Evolutionary conservation across 2,888 invertebrate genomes (phyloP), one percentile per base, ranked within the genome.

Genomic region (Limenitis camilla): DNA sequence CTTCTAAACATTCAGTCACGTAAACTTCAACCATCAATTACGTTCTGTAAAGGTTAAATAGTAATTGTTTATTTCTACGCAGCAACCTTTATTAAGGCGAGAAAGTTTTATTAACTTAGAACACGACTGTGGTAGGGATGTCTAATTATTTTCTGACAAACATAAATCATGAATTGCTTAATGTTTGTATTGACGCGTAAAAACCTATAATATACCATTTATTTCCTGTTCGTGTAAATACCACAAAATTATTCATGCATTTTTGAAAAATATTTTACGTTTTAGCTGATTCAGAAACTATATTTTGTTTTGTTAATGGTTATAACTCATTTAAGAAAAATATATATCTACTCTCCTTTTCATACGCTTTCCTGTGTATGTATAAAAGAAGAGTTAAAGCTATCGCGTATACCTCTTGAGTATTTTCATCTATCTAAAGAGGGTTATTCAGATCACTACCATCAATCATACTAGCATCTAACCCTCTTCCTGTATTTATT

Each of bases 401-500:
- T 19, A 19, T 19, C 1, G 19, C 19, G 19, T 19, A n/a, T 3
- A 19, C 19, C 19, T 19, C 19, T 19, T n/a, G n/a, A n/a, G n/a
- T n/a, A n/a, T n/a, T 40, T 51, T 49, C 48, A 38, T 39, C 33
- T 40, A 10, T 33, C 29, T 35, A 45, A 36, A 38, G 38, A 52
- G 45, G 48, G 45, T 48, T 55, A 40, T 44, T 28, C 28, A 40
- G 43, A 44, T 53, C 27, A 52, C 48, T 45, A 33, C 19, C 46
- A 42, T 50, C 52, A 38, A 48, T 48, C 40, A 42, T 40, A 8
- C 41, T 42, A 36, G 30, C 53, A 55, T 51, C 44, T 59, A 59
- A 56, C 58, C 57, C 58, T 61, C 62, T 58, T 62, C 62, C 62
- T 55, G 59, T 49, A 52, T 51, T 52, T 58, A 54, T 55, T 56